Evolutionary conservation across 2,797 vertebrate genomes (phyloP).

Genomic region (Oreonectes daqikongensis): DNA sequence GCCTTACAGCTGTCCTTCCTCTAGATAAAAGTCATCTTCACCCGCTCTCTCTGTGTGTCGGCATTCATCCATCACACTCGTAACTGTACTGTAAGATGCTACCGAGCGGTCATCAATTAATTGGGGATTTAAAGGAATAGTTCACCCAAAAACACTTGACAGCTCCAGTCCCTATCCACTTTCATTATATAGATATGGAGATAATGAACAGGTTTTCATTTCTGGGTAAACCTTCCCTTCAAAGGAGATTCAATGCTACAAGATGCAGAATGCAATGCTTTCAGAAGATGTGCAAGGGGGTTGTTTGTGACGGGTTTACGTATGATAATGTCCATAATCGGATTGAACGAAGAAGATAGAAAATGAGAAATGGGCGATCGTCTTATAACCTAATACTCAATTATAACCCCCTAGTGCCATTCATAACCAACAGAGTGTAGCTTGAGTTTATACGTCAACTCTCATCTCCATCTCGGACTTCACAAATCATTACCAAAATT

Average conservation of each 20-base stretch:
- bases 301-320: background rate
- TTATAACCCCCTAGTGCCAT: conserved; percentile 27
- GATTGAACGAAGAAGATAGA: background rate
- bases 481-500: conserved; percentile 45
- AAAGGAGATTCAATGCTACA: too few relatives aligned
- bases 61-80: conserved; percentile 24
- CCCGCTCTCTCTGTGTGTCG: conserved; percentile 25
- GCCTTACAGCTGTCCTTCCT: conserved; percentile 32
- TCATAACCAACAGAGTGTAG: conserved; percentile 33
- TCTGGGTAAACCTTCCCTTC: too few relatives aligned
- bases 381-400: conserved; percentile 12
- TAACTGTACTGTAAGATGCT: background rate
- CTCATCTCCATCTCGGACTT: conserved; percentile 40
- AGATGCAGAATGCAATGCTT: background rate
- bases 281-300: background rate
- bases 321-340: conserved; percentile 2
- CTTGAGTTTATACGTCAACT: conserved; percentile 30
- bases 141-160: background rate
- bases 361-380: background rate
- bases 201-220: too few relatives aligned
- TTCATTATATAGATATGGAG: background rate
- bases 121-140: background rate
- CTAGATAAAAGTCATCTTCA: conserved; percentile 34
- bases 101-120: background rate
- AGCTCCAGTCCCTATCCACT: background rate